Conservation (phyloP, 2,888 invertebrate species). For the Eucera pruinosa region DNA sequence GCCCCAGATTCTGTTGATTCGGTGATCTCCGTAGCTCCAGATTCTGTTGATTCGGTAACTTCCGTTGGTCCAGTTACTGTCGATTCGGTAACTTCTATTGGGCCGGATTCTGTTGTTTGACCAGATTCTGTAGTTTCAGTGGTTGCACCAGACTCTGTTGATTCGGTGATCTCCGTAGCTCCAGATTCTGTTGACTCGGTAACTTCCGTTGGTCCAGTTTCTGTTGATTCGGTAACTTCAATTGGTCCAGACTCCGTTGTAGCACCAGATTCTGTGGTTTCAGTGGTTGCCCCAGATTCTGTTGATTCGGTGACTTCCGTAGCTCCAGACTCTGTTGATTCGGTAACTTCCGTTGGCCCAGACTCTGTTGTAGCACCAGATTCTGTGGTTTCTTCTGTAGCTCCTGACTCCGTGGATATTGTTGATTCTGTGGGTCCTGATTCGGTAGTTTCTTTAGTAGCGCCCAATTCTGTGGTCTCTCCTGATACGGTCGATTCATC, state of each 20-base stretch:
- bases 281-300: conserved; percentile 64
- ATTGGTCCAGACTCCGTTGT: conserved; percentile 58
- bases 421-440: conserved; percentile 62
- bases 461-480: conserved; percentile 58
- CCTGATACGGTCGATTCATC: conserved; percentile 62
- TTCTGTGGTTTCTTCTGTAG: conserved; percentile 64
- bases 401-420: conserved; percentile 35
- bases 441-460: conserved; percentile 56
- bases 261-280: conserved; percentile 65
- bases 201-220: conserved; percentile 62
- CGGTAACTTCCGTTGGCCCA: conserved; percentile 37
- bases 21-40: conserved; percentile 62
- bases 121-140: conserved; percentile 62
- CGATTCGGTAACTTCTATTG: conserved; percentile 55
- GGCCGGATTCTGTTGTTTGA: conserved; percentile 56
- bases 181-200: not conserved
- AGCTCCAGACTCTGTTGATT: conserved; percentile 40
- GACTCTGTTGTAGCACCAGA: conserved; percentile 61
- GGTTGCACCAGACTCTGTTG: conserved; percentile 57
- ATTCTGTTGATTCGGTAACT: conserved; percentile 40
- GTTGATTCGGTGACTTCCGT: conserved; percentile 63
- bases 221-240: conserved; percentile 55
- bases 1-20: conserved; percentile 63
- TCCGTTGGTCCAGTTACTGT: conserved; percentile 49
- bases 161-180: conserved; percentile 66